Base-by-base conservation (phyloP, 1,140 invertebrate genomes). In the Ericerus pela region DNA sequence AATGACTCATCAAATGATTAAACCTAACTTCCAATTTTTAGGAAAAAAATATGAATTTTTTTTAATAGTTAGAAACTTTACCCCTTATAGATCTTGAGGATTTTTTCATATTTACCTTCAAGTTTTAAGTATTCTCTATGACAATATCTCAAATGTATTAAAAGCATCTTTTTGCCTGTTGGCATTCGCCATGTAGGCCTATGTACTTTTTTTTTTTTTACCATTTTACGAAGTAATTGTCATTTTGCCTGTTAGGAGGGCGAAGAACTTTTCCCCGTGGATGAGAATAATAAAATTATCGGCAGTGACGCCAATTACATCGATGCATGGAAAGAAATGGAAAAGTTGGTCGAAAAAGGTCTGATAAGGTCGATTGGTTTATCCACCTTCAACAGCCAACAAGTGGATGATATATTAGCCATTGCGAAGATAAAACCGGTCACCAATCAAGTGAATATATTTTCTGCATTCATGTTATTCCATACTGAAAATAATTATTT, bases 311-410 rank as follows among this genome's bases (percentile, higher is more conserved):
- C 28, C 36, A 51, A 28, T 30, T 56, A 51, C 2, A 10, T 56
- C 16, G 79, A 80, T 53, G 79, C 83, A 11, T 86, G 82, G 82
- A 74, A 74, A 62, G 79, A 72, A 6, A 81, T 93, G 79, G 88
- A 91, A 67, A 68, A 76, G 33, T 75, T 79, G 52, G 70, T 80
- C 0, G 69, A 78, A 29, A 70, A 79, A 57, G 86, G 85, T 2
- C 68, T 88, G 10, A 70, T 77, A 0, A 82, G 78, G 62, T 79
- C 81, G 16, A 91, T 95, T 60, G 91, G 90, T 4, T 64, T 94
- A 1, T 92, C 88, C 8, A 95, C 94, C 65, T 95, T 94, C 63
- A 92, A 87, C 66, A 77, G 75, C 24, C 69, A 82, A 59, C 91
- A 95, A 67, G 71, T 93, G 29, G 68, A 79, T 6, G 72, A 80